These are phyloP conservation scores for Limnephilus lunatus DNA, from an alignment of 2,888 invertebrate species.

Conservation along the genomic window DNA sequence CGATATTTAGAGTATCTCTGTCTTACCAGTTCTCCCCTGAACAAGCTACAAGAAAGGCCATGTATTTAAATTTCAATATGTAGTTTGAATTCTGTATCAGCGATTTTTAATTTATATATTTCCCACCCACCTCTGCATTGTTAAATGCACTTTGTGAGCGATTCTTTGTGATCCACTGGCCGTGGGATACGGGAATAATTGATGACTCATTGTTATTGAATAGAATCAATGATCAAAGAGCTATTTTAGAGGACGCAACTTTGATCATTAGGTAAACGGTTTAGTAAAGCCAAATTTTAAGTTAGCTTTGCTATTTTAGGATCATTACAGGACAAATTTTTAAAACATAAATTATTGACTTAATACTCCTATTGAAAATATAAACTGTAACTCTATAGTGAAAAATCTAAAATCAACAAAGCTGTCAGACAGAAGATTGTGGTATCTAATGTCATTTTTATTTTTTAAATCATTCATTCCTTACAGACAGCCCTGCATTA, in stretches of 20 bases:
- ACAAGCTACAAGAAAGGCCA: background rate
- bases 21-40: background rate
- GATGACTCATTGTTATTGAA: conserved; percentile 2
- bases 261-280: background rate
- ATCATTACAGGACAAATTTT: background rate
- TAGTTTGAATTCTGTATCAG: background rate
- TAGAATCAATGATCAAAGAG: background rate
- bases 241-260: background rate
- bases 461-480: too few species aligned
- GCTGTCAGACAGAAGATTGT: too few species aligned
- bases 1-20: too few species aligned
- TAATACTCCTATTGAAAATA: too few species aligned
- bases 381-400: too few species aligned
- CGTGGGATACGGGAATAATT: background rate
- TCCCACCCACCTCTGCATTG: background rate
- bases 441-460: too few species aligned
- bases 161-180: background rate
- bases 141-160: background rate
- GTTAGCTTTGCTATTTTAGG: too few species aligned
- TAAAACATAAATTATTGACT: background rate
- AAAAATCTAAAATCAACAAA: too few species aligned
- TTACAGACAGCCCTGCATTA: too few species aligned
- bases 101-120: background rate
- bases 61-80: background rate
- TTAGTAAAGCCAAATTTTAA: background rate